Conservation (phyloP, 2,888 invertebrate genomes). For the Syrista parreyssii region DNA sequence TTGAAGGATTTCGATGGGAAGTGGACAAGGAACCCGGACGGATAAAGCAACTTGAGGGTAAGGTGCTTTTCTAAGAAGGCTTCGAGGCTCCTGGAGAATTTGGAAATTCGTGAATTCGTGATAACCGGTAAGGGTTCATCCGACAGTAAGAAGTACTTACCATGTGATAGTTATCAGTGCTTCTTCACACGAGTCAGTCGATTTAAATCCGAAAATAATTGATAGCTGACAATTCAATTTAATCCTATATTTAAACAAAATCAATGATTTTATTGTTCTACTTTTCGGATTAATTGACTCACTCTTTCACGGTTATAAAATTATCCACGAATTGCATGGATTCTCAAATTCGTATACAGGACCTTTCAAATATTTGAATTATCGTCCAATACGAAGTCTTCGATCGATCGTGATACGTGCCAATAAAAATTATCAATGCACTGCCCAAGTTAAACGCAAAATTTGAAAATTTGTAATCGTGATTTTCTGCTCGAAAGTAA, state of each 20-base stretch:
- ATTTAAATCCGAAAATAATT: not conserved
- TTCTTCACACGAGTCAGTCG: not conserved
- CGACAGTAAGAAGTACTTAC: not conserved
- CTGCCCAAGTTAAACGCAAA: conserved; percentile 7
- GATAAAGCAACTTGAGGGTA: not conserved
- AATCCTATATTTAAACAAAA: not conserved
- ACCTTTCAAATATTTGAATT: not conserved
- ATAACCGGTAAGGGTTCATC: not conserved
- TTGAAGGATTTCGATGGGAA: not conserved
- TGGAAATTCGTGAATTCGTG: not conserved
- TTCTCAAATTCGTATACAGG: not conserved
- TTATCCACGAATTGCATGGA: not conserved
- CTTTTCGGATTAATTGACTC: not conserved
- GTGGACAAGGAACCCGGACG: not conserved
- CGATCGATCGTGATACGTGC: conserved; percentile 45
- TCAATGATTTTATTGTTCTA: not conserved
- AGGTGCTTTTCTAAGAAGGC: not conserved
- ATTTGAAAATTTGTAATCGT: not conserved
- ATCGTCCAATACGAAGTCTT: not conserved
- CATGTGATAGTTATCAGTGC: not conserved
- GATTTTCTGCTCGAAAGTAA: not conserved
- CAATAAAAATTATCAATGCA: conserved; percentile 39
- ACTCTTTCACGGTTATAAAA: not conserved
- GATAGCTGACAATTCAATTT: not conserved
- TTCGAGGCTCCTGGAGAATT: not conserved